Evolutionary conservation across 2,888 invertebrate genomes (phyloP), one percentile per base, ranked within the genome.

Genomic region (Phania funesta): DNA sequence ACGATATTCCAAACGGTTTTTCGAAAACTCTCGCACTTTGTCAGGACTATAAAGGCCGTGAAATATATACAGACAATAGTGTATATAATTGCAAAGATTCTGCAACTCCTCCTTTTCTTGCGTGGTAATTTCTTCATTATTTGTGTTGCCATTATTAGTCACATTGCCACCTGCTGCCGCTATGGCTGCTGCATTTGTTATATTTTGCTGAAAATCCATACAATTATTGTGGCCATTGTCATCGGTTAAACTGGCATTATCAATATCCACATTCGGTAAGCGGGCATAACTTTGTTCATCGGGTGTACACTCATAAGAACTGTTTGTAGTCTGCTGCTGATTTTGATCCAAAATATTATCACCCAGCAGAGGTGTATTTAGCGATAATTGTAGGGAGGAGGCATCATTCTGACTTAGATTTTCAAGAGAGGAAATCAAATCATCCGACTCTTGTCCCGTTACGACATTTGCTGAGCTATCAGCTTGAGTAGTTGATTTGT

Each of bases 21-120:
- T 87, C 2, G 88, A 86, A 60, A 88, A 90, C 50, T 90, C 88
- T 29, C 86, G 83, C 46, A 91, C 88, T 76, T 89, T 89, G n/a
- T 90, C 89, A 3, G 90, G 88, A 85, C 89, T 90, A 65, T 91
- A 91, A 6, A 91, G 86, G 11, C 91, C 91, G 75, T 91, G 91
- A 65, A 91, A 91, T 38, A 90, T 89, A 64, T 90, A 91, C 50
- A 91, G 88, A 84, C 91, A 91, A 85, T 91, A 91, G 84, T 91
- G 91, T 70, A 91, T 90, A 77, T 89, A 91, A 75, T 91, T 89
- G 2, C 90, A 88, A 48, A 85, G 46, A 38, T 83, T 74, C 24
- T 83, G 80, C 7, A 74, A 24, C 20, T 80, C 80, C 9, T 76
- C 83, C 26, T 26, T 80, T 22, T 83, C 82, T n/a, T 74, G 80